phyloP scores from a whole-genome alignment of 1,140 invertebrate genomes.

The Myzus persicae region DNA sequence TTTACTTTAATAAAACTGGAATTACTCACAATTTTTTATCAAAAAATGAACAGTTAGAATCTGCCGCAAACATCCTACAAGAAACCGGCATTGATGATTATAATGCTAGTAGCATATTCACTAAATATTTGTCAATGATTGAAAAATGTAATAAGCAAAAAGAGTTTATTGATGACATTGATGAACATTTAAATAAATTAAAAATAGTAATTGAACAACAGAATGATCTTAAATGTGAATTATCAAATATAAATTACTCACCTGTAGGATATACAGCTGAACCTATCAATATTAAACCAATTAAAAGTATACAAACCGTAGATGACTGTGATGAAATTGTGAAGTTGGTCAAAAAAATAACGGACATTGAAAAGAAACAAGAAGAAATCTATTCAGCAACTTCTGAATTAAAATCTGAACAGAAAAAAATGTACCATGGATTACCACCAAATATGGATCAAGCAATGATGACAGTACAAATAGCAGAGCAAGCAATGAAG shows the following conservation, averaged over 20 bases:
- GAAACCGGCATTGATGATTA: constrained; percentile 45
- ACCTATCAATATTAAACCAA: constrained; percentile 8
- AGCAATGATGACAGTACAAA: constrained; percentile 24
- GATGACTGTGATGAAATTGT: constrained; percentile 17
- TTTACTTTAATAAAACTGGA: constrained; percentile 30
- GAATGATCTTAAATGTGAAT: constrained; percentile 43
- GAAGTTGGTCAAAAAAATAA: constrained; percentile 29
- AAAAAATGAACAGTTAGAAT: background rate
- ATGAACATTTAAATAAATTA: constrained; percentile 52
- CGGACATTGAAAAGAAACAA: constrained; percentile 20
- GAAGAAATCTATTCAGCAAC: background rate
- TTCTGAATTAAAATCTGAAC: background rate
- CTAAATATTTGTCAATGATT: constrained; percentile 48
- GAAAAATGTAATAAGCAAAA: constrained; percentile 23
- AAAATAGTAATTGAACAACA: constrained; percentile 38
- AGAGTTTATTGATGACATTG: background rate
- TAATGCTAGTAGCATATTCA: constrained; percentile 23
- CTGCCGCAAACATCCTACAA: background rate
- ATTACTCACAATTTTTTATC: background rate
- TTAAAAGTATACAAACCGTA: background rate
- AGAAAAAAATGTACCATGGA: constrained; percentile 33
- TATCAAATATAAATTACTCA: constrained; percentile 24
- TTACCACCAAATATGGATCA: constrained; percentile 53
- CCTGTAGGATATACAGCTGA: constrained; percentile 12
- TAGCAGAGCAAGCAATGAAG: constrained; percentile 46